Evolutionary conservation across 2,113 vertebrate species (phyloP).

Genomic region (Mugil cephalus): DNA sequence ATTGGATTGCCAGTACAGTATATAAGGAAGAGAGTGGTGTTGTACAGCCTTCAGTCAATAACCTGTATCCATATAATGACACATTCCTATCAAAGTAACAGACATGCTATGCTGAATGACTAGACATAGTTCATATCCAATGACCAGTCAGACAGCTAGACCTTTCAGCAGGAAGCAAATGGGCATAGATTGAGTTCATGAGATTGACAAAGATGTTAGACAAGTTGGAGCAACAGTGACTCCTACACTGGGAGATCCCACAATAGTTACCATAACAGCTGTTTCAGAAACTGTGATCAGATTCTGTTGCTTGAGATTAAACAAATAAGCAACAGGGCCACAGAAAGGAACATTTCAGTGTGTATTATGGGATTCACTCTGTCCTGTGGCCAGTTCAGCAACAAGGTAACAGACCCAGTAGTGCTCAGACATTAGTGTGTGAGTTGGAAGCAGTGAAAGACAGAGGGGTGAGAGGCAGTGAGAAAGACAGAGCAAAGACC

Average conservation of each 20-base stretch:
- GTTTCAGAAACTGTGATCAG: not conserved
- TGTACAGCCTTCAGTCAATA: not conserved
- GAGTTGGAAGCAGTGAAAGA: conserved; percentile 60
- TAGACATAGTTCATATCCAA: conserved; percentile 22
- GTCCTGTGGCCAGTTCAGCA: conserved; percentile 6
- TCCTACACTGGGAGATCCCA: not conserved
- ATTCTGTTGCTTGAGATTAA: not conserved
- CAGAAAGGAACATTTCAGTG: too few species aligned
- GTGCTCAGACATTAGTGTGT: conserved; percentile 68
- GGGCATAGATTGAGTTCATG: conserved; percentile 14
- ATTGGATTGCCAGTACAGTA: too few species aligned
- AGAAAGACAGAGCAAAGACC: conserved; percentile 68
- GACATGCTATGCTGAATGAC: conserved; percentile 35
- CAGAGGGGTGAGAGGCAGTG: conserved; percentile 51
- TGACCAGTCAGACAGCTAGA: conserved; percentile 10
- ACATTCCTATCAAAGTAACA: conserved; percentile 4
- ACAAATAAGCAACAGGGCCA: too few species aligned
- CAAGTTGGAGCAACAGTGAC: conserved; percentile 9
- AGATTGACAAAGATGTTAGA: conserved; percentile 20
- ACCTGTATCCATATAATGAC: not conserved
- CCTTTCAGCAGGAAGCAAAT: conserved; percentile 25
- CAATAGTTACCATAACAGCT: not conserved
- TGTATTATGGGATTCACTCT: conserved; percentile 25
- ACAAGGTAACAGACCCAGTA: not conserved
- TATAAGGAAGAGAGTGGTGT: not conserved